Conservation (phyloP, 2,888 invertebrate species). For the Thera britannica region DNA sequence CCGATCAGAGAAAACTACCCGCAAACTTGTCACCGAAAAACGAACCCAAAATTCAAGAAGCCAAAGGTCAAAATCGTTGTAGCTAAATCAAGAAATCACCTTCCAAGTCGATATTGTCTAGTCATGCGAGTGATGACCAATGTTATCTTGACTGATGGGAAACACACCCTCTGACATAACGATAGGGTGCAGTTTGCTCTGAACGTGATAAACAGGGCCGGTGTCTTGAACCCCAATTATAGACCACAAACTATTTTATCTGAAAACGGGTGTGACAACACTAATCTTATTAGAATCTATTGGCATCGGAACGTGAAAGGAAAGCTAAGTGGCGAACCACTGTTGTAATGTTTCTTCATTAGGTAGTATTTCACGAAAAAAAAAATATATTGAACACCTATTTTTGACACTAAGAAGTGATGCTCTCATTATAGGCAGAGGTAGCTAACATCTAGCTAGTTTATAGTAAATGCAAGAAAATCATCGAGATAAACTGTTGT, state of each 20-base stretch:
- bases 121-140: slow-evolving; percentile 84
- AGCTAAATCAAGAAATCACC: slow-evolving; percentile 55
- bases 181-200: slow-evolving; percentile 51
- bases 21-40: slow-evolving; percentile 42
- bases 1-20: slow-evolving; percentile 78
- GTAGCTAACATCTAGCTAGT: no score
- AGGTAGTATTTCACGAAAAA: slow-evolving; percentile 5
- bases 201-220: slow-evolving; percentile 44
- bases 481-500: no score
- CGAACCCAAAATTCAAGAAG: slow-evolving; percentile 41
- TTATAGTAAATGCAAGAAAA: no score
- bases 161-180: slow-evolving; percentile 49
- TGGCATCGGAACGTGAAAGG: slow-evolving; percentile 72
- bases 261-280: slow-evolving; percentile 80
- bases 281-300: slow-evolving; percentile 84
- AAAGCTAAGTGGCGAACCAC: slow-evolving; percentile 46
- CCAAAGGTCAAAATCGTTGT: slow-evolving; percentile 33
- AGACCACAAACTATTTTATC: slow-evolving; percentile 84
- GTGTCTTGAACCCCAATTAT: slow-evolving; percentile 78
- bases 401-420: no score
- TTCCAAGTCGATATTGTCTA: slow-evolving; percentile 81
- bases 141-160: slow-evolving; percentile 48
- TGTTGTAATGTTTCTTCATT: slow-evolving; percentile 25
- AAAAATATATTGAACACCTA: not conserved
- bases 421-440: no score